These are phyloP conservation scores for Coreius guichenoti DNA, from an alignment of 2,797 vertebrate genomes.

Conservation along the genomic window DNA sequence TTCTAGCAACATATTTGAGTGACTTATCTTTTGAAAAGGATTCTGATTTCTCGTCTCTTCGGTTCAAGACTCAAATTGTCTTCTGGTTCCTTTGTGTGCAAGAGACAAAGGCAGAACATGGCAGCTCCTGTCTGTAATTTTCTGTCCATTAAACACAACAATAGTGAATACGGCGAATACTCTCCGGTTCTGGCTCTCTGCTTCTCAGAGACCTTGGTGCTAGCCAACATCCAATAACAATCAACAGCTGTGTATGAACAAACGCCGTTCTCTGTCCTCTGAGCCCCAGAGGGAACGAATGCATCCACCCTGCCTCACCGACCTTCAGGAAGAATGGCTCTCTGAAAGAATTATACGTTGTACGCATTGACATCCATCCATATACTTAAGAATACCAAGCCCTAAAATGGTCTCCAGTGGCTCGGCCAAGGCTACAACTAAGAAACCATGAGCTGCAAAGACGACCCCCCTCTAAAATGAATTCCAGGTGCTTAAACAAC, in stretches of 20 bases:
- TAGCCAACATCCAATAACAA: conserved; percentile 59
- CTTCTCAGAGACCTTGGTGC: conserved; percentile 63
- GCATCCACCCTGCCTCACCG: conserved; percentile 49
- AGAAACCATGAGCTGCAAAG: conserved; percentile 31
- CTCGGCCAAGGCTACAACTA: conserved; percentile 29
- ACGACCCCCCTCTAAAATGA: background rate
- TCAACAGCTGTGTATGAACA: conserved; percentile 59
- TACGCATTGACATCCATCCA: conserved; percentile 49
- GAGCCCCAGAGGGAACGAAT: conserved; percentile 48
- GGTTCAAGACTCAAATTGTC: conserved; percentile 52
- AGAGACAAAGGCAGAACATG: conserved; percentile 55
- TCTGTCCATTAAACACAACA: conserved; percentile 64
- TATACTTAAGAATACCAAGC: conserved; percentile 48
- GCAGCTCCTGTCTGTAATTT: conserved; percentile 57
- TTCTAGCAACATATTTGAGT: background rate
- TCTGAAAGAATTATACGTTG: conserved; percentile 56
- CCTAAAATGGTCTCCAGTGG: conserved; percentile 44
- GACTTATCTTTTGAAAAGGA: conserved; percentile 22
- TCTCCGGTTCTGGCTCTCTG: conserved; percentile 48
- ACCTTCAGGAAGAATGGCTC: conserved; percentile 63
- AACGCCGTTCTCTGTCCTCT: conserved; percentile 46
- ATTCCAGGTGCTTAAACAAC: conserved; percentile 17
- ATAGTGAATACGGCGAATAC: conserved; percentile 62
- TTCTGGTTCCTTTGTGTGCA: conserved; percentile 51
- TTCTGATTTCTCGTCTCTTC: conserved; percentile 45